Base-by-base conservation (phyloP, 1,140 invertebrate genomes). In the Neodiprion virginianus region DNA sequence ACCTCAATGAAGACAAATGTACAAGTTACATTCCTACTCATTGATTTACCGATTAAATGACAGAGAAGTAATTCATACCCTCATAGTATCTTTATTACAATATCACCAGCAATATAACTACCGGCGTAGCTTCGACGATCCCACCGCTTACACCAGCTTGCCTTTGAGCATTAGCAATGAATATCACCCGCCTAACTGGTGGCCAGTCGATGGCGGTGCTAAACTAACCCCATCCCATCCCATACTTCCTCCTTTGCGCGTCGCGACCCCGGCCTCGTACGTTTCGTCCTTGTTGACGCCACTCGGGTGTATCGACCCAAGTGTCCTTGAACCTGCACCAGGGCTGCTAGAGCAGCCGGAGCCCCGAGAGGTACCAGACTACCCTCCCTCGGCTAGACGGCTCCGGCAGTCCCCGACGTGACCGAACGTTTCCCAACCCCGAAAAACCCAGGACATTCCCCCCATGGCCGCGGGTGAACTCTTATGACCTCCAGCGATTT, bases 311-410 rank as follows among this genome's bases (percentile, higher is more conserved):
- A 61, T 61, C 53, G 53, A 61, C 53, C 53, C 28, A 61, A 17
- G 53, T 61, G 53, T 61, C 53, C 53, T 61, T 61, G 53, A 61
- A 61, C 53, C 53, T 61, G 53, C 53, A 61, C 53, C 11, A 61
- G 53, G n/a, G 53, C 53, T 61, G n/a, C 53, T 8, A 17, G 53
- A 61, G 53, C 53, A 17, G n/a, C 53, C 53, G 53, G 53, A 61
- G 53, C 53, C 53, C n/a, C 8, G 3, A 61, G 53, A 61, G 53
- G 53, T 17, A 61, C 53, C 53, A 61, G 53, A 61, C 53, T 61
- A 61, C 53, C 53, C 53, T 61, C 53, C 53, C 53, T 61, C 53
- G 53, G 53, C 53, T 61, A 61, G 53, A 61, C 53, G 8, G 53
- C 53, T 17, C 0, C 28, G 28, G 28, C 28, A 40, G 28, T 2